Percentiles rank a stretch among this genome's conserved stretches.
phyloP scores from a whole-genome alignment of 2,888 invertebrate species.

The Agonum fuliginosum region DNA sequence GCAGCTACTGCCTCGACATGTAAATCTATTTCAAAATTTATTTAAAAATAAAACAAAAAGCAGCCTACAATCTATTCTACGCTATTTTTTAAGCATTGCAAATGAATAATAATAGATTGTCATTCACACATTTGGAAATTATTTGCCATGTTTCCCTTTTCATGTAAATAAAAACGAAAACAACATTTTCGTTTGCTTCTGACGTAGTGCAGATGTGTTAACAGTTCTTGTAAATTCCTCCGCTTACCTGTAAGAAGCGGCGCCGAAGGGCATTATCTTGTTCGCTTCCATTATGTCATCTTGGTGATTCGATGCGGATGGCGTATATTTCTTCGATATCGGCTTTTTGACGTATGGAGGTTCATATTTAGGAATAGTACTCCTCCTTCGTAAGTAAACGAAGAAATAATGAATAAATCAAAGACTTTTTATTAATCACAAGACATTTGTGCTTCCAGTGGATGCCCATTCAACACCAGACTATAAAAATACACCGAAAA shows the following conservation, averaged over 20 bases:
- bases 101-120: constrained; percentile 22
- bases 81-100: constrained; percentile 39
- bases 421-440: constrained; percentile 65
- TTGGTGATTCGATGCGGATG: constrained; percentile 83
- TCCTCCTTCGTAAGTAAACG: constrained; percentile 82
- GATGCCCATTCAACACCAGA: no score
- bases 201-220: constrained; percentile 6
- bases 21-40: no score
- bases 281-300: constrained; percentile 87
- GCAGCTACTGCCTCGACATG: no score
- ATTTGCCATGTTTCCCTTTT: no score
- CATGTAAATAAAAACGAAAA: constrained; percentile 20
- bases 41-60: constrained; percentile 22
- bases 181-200: constrained; percentile 14
- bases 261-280: constrained; percentile 88
- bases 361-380: constrained; percentile 91
- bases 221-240: no score
- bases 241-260: constrained; percentile 83
- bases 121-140: constrained; percentile 48
- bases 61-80: constrained; percentile 15
- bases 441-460: constrained; percentile 9
- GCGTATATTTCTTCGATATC: constrained; percentile 83
- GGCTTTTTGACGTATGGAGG: constrained; percentile 91
- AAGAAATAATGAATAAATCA: constrained; percentile 63
- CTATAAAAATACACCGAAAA: no score